Evolutionary conservation across 2,113 vertebrate genomes (phyloP), one percentile per base, ranked within the genome.

Genomic region (Odontesthes bonariensis): DNA sequence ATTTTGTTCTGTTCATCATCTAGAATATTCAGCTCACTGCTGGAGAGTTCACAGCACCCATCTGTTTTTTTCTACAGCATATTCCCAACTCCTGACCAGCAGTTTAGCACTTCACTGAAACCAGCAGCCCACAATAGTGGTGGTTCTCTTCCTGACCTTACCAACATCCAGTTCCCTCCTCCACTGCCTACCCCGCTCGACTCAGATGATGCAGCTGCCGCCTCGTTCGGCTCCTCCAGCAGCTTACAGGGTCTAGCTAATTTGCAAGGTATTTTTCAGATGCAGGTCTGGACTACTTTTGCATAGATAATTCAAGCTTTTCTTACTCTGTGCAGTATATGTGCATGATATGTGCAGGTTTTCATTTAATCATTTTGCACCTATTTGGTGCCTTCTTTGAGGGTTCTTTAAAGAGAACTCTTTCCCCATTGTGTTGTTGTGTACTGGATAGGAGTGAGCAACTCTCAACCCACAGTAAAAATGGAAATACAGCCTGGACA

Each of bases 101-200:
- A 98, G 79, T 91, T 91, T 90, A 93, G 92, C 63, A 68, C 94
- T 22, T 89, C 95, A 0, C 90, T 97, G 82, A 95, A 97, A 73
- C 97, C 97, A 1, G 96, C 91, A 23, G 75, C 95, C 73, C 96
- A 97, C 91, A 97, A 95, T 94, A 97, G 96, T 0, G 97, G 98
- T 0, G 97, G 97, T 35, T 99, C 98, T 40, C 94, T 99, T 88
- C 98, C 98, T 0, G 97, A 99, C 94, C 95, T 99, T 84, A 97
- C 95, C 77, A 98, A 96, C 94, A 96, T 98, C 93, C 97, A 99
- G 86, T 99, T 99, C 90, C 98, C 97, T 0, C 96, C 98, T n/a
- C 97, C 97, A 0, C 95, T 99, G 60, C 96, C 96, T 5, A 98
- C 96, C 1, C 98, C 98, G 0, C 90, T 99, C 70, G 98, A 99